phyloP scores from a whole-genome alignment of 2,888 invertebrate species.

The Nomada ruficornis region DNA sequence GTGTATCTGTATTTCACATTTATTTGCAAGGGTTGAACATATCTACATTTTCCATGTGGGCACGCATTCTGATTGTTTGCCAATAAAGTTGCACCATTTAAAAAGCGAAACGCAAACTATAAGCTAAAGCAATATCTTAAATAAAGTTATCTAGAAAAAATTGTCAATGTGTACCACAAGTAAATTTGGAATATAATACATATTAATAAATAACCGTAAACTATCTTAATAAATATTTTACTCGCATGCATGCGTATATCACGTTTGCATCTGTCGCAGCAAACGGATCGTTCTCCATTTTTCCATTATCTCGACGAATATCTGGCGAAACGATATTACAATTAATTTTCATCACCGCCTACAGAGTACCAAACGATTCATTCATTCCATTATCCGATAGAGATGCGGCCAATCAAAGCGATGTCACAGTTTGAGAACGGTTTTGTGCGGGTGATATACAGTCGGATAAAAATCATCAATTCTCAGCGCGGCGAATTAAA shows the following conservation, averaged over 20 bases:
- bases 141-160: no score
- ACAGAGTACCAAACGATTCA: slow-evolving; percentile 3
- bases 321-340: slow-evolving; percentile 8
- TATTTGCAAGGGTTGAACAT: no score
- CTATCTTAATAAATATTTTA: no score
- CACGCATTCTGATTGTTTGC: no score
- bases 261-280: not conserved
- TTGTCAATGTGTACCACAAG: no score
- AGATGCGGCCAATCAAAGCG: slow-evolving; percentile 31
- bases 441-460: slow-evolving; percentile 3
- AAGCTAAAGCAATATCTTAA: no score
- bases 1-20: no score
- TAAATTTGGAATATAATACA: no score
- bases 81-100: no score
- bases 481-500: slow-evolving; percentile 29
- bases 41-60: no score
- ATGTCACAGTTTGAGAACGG: slow-evolving; percentile 20
- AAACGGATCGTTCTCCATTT: not conserved
- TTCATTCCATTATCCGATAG: slow-evolving; percentile 39
- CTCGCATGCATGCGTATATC: not conserved
- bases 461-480: slow-evolving; percentile 45
- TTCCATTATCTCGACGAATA: not conserved
- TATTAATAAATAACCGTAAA: no score
- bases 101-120: no score
- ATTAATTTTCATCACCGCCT: slow-evolving; percentile 25